Percentiles rank a stretch among this genome's conserved stretches.
Evolutionary conservation across 2,888 invertebrate genomes (phyloP).

Genomic region (Plebejus argus): DNA sequence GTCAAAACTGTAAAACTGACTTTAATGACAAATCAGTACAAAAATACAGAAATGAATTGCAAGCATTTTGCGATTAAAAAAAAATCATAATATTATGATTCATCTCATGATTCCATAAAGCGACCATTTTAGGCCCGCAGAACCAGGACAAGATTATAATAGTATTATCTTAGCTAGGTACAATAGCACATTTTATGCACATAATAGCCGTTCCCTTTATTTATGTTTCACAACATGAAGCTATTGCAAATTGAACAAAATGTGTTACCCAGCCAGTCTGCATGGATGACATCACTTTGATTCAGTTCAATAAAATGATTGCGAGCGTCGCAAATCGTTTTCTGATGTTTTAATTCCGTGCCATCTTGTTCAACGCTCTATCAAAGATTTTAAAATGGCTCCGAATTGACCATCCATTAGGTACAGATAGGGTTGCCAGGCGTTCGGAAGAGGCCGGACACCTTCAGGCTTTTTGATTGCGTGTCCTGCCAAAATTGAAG

Average conservation of each 20-base stretch:
- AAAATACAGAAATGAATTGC: no score
- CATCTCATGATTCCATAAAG: no score
- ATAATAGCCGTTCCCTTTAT: background rate
- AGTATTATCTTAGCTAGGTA: background rate
- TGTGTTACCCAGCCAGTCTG: conserved; percentile 1
- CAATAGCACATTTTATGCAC: background rate
- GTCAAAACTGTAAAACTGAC: no score
- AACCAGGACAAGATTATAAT: no score
- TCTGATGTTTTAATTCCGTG: conserved; percentile 28
- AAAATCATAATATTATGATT: no score
- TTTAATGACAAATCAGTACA: no score
- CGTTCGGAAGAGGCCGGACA: no score
- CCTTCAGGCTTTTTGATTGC: no score
- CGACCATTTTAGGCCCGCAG: no score
- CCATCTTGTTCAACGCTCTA: conserved; percentile 28
- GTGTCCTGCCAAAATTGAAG: no score
- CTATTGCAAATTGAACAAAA: conserved; percentile 11
- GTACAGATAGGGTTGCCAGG: background rate
- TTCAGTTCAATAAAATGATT: conserved; percentile 29
- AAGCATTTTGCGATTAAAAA: no score
- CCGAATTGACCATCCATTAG: conserved; percentile 31
- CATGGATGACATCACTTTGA: conserved; percentile 28
- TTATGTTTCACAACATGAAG: background rate
- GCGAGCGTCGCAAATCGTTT: conserved; percentile 27
- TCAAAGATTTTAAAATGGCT: conserved; percentile 31